Base-by-base conservation (phyloP, 2,888 invertebrate genomes). In the Synanthedon tipuliformis region DNA sequence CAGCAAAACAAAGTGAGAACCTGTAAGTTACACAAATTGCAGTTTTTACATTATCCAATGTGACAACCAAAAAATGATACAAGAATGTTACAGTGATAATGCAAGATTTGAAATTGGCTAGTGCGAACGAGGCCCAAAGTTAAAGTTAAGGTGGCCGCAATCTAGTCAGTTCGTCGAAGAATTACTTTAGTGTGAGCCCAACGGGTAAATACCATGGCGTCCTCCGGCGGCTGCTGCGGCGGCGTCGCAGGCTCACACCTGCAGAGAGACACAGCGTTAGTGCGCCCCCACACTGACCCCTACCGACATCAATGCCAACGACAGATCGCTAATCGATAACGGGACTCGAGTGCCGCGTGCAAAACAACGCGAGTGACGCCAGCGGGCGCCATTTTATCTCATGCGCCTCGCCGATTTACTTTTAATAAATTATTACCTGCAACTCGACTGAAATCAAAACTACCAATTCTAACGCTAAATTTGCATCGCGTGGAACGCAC, bases 191-290 rank as follows among this genome's bases (percentile, higher is more conserved):
- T 86, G 88, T 85, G 87, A 86, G 87, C 87, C 86, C 81, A 79
- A 78, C 78, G 60, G 80, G 84, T 88, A 88, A 78, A 81, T 87
- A 88, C 88, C 87, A 84, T 87, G 81, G 71, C 79, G 82, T 81
- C 79, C 79, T 75, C 69, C 81, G 78, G 86, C 76, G 80, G 78
- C 85, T 62, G 86, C 82, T 65, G 80, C 81, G 73, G 84, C 88
- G 80, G 85, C 88, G 82, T 75, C 83, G 84, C 87, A 80, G 85
- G 86, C 86, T 86, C 87, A 85, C 87, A 86, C 77, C 88, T 88
- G 88, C 87, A 88, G 88, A 88, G 82, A 88, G 86, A 87, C 81
- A 86, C 82, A 84, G 80, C 80, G 86, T 88, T 88, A 88, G 86
- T 87, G 75, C 78, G 78, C 78, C 80, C 75, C 81, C 78, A 81